These are phyloP conservation scores for Pseudococcus longispinus DNA, from an alignment of 2,888 invertebrate genomes.

Conservation along the genomic window DNA sequence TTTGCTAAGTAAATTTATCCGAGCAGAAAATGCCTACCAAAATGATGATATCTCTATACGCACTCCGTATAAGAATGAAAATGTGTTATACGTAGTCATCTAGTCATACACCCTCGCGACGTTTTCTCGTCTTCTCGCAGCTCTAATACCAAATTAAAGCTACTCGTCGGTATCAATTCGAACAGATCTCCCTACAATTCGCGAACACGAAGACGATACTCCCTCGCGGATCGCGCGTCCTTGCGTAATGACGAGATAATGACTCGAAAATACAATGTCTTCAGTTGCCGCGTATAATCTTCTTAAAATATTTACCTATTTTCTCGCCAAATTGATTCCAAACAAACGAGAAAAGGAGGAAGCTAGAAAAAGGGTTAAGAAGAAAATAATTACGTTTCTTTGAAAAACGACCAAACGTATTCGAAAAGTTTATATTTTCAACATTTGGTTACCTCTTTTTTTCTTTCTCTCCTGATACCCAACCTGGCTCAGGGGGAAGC, in stretches of 20 bases:
- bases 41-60: background rate
- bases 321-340: constrained; percentile 35
- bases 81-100: background rate
- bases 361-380: background rate
- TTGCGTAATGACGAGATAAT: constrained; percentile 38
- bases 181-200: background rate
- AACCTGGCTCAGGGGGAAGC: background rate
- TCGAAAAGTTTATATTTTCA: constrained; percentile 11
- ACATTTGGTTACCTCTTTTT: background rate
- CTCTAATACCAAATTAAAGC: constrained; percentile 8
- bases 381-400: constrained; percentile 30
- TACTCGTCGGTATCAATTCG: background rate
- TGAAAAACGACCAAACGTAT: background rate
- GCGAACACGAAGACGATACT: background rate
- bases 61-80: background rate
- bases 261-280: constrained; percentile 22
- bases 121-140: background rate
- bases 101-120: background rate
- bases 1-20: background rate
- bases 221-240: background rate
- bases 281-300: background rate
- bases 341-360: background rate
- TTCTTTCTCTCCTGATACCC: background rate
- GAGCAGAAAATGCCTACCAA: background rate
- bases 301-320: constrained; percentile 47